Base-by-base conservation (phyloP, 1,140 invertebrate genomes). In the Pachypsylla venusta region DNA sequence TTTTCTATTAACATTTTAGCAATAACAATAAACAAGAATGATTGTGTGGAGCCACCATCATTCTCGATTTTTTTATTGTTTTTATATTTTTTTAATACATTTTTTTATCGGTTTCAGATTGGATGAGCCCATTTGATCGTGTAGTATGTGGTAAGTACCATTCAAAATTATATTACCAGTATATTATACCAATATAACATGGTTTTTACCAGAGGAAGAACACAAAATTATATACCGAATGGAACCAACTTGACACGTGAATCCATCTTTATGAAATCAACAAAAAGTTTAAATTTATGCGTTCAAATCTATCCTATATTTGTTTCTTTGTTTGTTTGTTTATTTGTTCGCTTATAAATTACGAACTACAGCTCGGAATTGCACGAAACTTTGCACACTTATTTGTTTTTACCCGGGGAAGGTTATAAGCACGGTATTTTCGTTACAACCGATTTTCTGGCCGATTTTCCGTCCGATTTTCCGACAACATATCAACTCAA, bases 121-220 rank as follows among this genome's bases (percentile, higher is more conserved):
- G 87, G 87, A 89, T 89, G 84, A 87, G 83, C 75, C 87, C 87
- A 64, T 89, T 88, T 74, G 87, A 89, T 76, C 80, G 87, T 76
- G 87, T 89, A 74, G 85, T 89, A 70, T 89, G 87, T 79, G 87
- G 86, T 84, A 83, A 88, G 84, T 87, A 84, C 22, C 25, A 2
- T 24, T 35, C 39, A 25, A 61, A 35, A 61, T 19, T 30, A 27
- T 60, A 55, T 60, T 60, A 54, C 54, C 54, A 55, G 16, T 35
- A 35, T 35, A 35, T 10, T 35, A 12, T 12, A 35, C 10, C 16
- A 10, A 35, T 35, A 10, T 16, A 12, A 10, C 30, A 16, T 35
- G 30, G 30, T 16, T 10, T 10, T 35, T 35, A 10, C 30, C 10
- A 12, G 30, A 10, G 16, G 10, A 10, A 10, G 16, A 35, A 35